Base-by-base conservation (phyloP, 2,888 invertebrate genomes). In the Scaptomyza flava region DNA sequence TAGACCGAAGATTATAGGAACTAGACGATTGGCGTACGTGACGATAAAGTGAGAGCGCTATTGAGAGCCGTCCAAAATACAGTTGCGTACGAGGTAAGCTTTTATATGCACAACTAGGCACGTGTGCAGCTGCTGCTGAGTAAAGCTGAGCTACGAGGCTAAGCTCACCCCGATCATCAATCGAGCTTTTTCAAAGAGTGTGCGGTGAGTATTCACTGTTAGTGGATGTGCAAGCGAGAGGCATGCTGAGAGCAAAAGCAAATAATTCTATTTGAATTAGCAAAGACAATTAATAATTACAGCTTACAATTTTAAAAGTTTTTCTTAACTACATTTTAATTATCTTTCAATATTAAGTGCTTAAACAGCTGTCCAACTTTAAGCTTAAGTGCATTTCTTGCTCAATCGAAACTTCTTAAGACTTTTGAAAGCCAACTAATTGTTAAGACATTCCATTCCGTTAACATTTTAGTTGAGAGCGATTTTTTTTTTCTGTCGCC, bases 11-110 rank as follows among this genome's bases (percentile, higher is more conserved):
- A 48, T 30, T 36, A 60, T 58, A 41, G 36, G 33, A 54, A 52
- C 56, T 12, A 62, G 47, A 58, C 73, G 72, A 77, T 72, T 73
- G 72, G 54, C 38, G 65, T 72, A 72, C 73, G 73, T 77, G 73
- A 51, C 60, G 58, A 66, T 72, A 73, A 72, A 77, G 51, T 62
- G 14, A 38, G 38, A 8, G 36, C 20, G 53, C 64, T 30, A 65
- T 61, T 52, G 47, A 58, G 51, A 57, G 46, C 51, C 51, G 54
- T 38, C 43, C 53, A 50, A 36, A 60, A 47, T 38, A 58, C 47
- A 56, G 33, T 47, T 66, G 14, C 33, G 38, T 48, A 30, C 53
- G 56, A 57, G 31, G 41, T 31, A 17, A 46, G 68, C 51, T 60
- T 23, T 50, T 23, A 42, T 41, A 27, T 54, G 54, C 54, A 12